These are phyloP conservation scores for Spea hammondii DNA, from an alignment of 2,797 vertebrate genomes.

Conservation along the genomic window DNA sequence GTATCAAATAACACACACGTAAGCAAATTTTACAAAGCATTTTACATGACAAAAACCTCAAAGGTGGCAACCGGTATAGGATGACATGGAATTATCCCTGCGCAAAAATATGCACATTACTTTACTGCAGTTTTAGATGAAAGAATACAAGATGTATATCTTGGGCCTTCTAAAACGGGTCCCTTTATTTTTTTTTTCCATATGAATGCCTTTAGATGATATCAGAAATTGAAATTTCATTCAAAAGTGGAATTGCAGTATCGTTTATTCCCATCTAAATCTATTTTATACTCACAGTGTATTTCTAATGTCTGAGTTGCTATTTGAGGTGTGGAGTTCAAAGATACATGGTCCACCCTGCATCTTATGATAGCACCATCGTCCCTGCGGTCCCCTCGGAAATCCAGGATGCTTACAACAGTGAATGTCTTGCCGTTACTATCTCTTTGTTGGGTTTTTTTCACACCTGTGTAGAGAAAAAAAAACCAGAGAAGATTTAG, in stretches of 20 bases:
- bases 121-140: too few relatives aligned
- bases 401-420: slow-evolving; percentile 86
- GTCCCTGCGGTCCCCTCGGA: slow-evolving; percentile 85
- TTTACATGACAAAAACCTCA: too few relatives aligned
- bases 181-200: background rate
- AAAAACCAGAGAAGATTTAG: slow-evolving; percentile 11
- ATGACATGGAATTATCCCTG: too few relatives aligned
- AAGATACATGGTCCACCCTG: slow-evolving; percentile 90
- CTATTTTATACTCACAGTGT: slow-evolving; percentile 87
- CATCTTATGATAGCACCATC: slow-evolving; percentile 91
- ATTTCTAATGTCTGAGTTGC: slow-evolving; percentile 96
- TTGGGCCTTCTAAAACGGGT: too few relatives aligned
- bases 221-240: background rate
- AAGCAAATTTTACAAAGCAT: too few relatives aligned
- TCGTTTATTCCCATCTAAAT: background rate
- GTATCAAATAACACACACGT: too few relatives aligned
- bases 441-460: slow-evolving; percentile 85
- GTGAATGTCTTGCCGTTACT: slow-evolving; percentile 89
- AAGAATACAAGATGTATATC: too few relatives aligned
- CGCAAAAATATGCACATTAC: too few relatives aligned
- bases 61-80: too few relatives aligned
- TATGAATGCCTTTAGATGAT: background rate
- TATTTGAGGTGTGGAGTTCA: slow-evolving; percentile 86
- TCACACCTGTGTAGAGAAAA: slow-evolving; percentile 63
- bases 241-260: background rate